Evolutionary conservation across 2,797 vertebrate species (phyloP), one percentile per base, ranked within the genome.

Genomic region (Neostethus bicornis): DNA sequence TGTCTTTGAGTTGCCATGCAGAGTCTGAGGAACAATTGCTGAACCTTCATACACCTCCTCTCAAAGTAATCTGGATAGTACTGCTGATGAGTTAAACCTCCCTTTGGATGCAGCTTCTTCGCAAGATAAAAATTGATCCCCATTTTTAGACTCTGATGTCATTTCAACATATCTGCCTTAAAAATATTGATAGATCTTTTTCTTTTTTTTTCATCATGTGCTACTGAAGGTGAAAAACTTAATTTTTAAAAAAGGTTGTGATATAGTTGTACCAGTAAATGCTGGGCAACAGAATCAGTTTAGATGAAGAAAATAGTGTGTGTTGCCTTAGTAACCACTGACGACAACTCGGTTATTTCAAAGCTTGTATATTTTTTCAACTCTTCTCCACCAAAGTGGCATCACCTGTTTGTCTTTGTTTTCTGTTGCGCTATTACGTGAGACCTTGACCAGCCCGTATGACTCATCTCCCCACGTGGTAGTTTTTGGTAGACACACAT

Each of bases 401-500:
- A 43, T 66, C 64, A 19, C n/a, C 23, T 34, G 5, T 19, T 55
- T 17, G 1, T 2, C 26, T 61, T 48, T 75, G 62, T 74, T 66
- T 74, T 52, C 38, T 26, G 10, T 48, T 37, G 1, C 47, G 61
- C 50, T 34, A 65, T 53, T 61, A 77, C 56, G 11, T 29, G 52
- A 66, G 59, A 76, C 73, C 73, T 75, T 79, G 62, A 63, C 56
- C 29, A 21, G 35, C n/a, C 31, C 12, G 0, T 9, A 2, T 44
- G 17, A 17, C 56, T 7, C 25, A 12, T 39, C 64, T 64, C 69
- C 26, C 46, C 32, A 32, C 52, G 24, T 24, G 13, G 17, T 20
- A 4, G 23, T 43, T 70, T 31, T 56, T 39, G 1, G 19, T 28
- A 31, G 43, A 49, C 28, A 55, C 47, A 62, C 47, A 56, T 54